Evolutionary conservation across 2,888 invertebrate species (phyloP), one percentile per base, ranked within the genome.

Genomic region (Ctenicera cuprea): DNA sequence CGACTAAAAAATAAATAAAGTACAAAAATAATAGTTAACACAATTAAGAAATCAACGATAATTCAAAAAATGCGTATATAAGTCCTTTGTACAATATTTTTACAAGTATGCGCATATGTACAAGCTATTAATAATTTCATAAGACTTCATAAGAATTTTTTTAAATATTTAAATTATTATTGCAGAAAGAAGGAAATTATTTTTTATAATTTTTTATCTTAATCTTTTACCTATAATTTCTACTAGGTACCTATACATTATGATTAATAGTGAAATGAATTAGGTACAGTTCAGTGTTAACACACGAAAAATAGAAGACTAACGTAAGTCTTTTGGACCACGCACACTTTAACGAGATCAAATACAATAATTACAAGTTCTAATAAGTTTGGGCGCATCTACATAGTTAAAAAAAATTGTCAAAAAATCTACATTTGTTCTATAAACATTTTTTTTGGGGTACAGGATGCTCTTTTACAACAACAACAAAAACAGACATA

Each of bases 1-100:
- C 9, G 8, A 9, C 33, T 43, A 1, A 5, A 61, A 12, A 68
- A 68, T 68, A 68, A 61, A 68, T 68, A 61, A 68, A 20, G 43
- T 41, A 41, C n/a, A 41, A 14, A 41, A 41, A 67, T 41, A 69
- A 69, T 54, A 62, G 50, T 61, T 37, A 69, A 69, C 62, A 69
- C 38, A 14, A 73, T 67, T 54, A 67, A 68, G 52, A 68, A 72
- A 45, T 37, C 50, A 41, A 38, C 48, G 67, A 67, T 61, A 72
- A 72, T 38, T 66, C 41, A 64, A 64, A 61, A 70, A 71, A 69
- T 69, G 61, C 69, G 8, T 43, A 43, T 14, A 14, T 48, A 52
- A 65, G 26, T 69, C 50, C 38, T 73, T 70, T 73, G 73, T 73
- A 73, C 73, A 73, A 63, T 73, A 54, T 73, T 73, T 73, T 73